phyloP scores from a whole-genome alignment of 2,888 invertebrate species.

The Lamproptera curius region DNA sequence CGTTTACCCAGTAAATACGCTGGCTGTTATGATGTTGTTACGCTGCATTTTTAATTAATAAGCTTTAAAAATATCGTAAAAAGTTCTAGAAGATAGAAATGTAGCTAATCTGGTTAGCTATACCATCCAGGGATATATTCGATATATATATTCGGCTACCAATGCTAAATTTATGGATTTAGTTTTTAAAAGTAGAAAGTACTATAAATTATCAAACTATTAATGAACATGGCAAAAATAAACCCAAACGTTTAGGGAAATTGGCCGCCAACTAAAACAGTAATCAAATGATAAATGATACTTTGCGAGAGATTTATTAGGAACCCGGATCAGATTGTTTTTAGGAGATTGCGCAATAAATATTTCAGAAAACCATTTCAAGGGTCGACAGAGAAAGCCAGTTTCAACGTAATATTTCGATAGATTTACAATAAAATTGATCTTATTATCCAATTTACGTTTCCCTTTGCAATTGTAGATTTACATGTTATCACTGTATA shows the following conservation, averaged over 20 bases:
- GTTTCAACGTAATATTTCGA: slow-evolving; percentile 10
- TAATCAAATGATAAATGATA: slow-evolving; percentile 19
- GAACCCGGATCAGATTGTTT: slow-evolving; percentile 19
- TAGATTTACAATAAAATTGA: slow-evolving; percentile 16
- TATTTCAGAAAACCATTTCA: slow-evolving; percentile 19
- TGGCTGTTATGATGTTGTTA: too few relatives aligned
- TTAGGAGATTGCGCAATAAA: slow-evolving; percentile 20
- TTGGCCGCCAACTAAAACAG: slow-evolving; percentile 14
- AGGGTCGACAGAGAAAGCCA: slow-evolving; percentile 11
- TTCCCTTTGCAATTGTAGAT: slow-evolving; percentile 1
- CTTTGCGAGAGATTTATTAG: slow-evolving; percentile 16
- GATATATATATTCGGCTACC: too few relatives aligned
- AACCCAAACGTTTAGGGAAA: slow-evolving; percentile 11
- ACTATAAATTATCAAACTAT: too few relatives aligned
- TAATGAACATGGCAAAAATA: neutral
- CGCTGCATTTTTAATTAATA: too few relatives aligned
- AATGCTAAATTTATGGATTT: too few relatives aligned
- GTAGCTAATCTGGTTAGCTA: too few relatives aligned
- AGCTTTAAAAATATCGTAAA: too few relatives aligned
- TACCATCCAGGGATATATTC: too few relatives aligned
- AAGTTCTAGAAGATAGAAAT: too few relatives aligned
- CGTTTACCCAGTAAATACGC: too few relatives aligned
- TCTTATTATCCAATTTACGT: slow-evolving; percentile 7
- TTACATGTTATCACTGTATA: too few relatives aligned
- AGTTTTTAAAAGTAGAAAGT: too few relatives aligned